A percentile compares a stretch with the other conserved stretches of the same genome.
Evolutionary conservation across 2,113 vertebrate species (phyloP).

Genomic region (Cinclus mexicanus): DNA sequence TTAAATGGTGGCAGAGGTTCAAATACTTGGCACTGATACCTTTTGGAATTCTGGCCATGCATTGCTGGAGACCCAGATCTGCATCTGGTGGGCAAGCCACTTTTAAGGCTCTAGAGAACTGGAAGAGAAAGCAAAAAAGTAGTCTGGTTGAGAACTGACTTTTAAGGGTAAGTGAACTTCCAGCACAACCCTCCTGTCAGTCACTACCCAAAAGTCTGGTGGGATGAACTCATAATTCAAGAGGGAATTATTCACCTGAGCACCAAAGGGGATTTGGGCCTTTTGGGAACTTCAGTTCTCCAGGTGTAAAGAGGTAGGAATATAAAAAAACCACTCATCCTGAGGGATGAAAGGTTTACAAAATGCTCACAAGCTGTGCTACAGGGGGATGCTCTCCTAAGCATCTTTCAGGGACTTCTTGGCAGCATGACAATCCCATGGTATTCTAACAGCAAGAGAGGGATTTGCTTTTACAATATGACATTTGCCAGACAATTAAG

Average conservation of each 20-base stretch:
- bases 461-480: not conserved
- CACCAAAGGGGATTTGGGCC: accelerated
- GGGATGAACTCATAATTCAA: not conserved
- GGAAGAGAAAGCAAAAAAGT: not conserved
- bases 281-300: not conserved
- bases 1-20: not conserved
- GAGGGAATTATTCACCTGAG: not conserved
- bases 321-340: not conserved
- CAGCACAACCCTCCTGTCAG: not conserved
- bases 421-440: not conserved
- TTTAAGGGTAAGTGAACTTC: not conserved
- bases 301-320: not conserved
- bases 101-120: not conserved
- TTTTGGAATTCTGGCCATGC: not conserved
- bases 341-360: not conserved
- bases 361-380: not conserved
- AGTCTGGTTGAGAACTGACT: not conserved
- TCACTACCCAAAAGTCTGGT: not conserved
- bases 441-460: not conserved
- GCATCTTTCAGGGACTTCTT: not conserved
- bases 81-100: not conserved
- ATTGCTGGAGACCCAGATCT: not conserved
- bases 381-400: accelerated
- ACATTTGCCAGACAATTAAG: slow-evolving; percentile 28
- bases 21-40: not conserved